Base-by-base conservation (phyloP, 2,888 invertebrate genomes). In the Phyto melanocephala region DNA sequence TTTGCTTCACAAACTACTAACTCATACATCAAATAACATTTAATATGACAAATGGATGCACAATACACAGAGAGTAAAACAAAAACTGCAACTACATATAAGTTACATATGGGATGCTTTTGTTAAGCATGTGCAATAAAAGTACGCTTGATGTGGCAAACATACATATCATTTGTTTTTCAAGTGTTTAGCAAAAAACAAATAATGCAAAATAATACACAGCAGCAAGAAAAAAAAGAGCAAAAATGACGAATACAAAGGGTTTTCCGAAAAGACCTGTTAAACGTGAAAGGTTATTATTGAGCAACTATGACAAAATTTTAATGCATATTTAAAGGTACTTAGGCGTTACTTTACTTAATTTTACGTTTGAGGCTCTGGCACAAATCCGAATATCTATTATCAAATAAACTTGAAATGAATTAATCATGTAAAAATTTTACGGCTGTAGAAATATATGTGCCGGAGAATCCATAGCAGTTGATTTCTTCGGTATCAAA, bases 111-210 rank as follows among this genome's bases (percentile, higher is more conserved):
- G 37, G 33, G 42, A 52, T 67, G 28, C 28, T 65, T 50, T 47
- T 71, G 63, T 58, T 63, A 50, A 71, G 78, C 50, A 71, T 65
- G 71, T 71, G 71, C 56, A 58, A 71, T 71, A 58, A 65, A 71
- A 65, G 50, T 60, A 65, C 65, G 67, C 72, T 67, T 65, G 71
- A 72, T 65, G 63, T 60, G 65, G 50, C 60, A 72, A 71, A 42
- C 65, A 65, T 3, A 71, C 35, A 78, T 17, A 62, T 37, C 47
- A 56, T 58, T 58, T 42, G 54, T 47, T 47, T 60, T 28, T 24
- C 10, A 60, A 33, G 37, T 71, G 15, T 50, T 58, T 71, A 47
- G 37, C 47, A 60, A 37, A 47, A 40, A 10, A 58, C 35, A 33
- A 40, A 40, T 37, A 40, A 37, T 24, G n/a, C 10, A 33, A 20